Conservation (phyloP, 2,888 invertebrate species). For the Apamea sordens region DNA sequence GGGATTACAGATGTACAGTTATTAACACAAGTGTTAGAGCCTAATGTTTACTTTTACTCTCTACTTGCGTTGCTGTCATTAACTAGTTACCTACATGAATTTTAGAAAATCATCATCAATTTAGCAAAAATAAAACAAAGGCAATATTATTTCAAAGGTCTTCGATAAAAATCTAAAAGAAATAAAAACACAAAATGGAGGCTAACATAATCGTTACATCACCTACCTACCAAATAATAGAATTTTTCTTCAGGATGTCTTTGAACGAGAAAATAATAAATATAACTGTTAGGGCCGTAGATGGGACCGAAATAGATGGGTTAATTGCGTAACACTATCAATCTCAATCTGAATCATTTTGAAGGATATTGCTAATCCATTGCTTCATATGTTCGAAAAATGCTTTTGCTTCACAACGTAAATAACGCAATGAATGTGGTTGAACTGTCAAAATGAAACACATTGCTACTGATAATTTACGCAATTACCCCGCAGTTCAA, state of each 20-base stretch:
- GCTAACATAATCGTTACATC: background rate
- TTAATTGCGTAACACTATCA: too few species aligned
- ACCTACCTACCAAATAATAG: background rate
- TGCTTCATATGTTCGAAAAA: too few species aligned
- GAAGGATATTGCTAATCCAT: too few species aligned
- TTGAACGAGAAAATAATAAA: background rate
- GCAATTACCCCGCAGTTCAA: too few species aligned
- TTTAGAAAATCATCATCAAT: background rate
- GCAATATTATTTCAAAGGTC: background rate
- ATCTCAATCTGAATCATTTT: too few species aligned
- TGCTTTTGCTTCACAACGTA: too few species aligned
- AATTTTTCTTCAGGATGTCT: background rate
- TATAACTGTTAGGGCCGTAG: too few species aligned
- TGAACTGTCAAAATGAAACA: too few species aligned
- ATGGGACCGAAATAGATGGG: background rate
- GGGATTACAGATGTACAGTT: conserved; percentile 52
- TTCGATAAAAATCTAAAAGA: background rate
- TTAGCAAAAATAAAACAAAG: background rate
- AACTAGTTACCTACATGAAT: background rate
- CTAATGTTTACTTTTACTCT: background rate
- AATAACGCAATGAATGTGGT: too few species aligned
- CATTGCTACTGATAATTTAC: too few species aligned
- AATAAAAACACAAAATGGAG: background rate
- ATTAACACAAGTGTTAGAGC: conserved; percentile 17
- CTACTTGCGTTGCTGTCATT: background rate